Percentiles rank a stretch among this genome's conserved stretches.
Evolutionary conservation across 1,140 invertebrate genomes (phyloP).

Genomic region (Musca vetustissima): DNA sequence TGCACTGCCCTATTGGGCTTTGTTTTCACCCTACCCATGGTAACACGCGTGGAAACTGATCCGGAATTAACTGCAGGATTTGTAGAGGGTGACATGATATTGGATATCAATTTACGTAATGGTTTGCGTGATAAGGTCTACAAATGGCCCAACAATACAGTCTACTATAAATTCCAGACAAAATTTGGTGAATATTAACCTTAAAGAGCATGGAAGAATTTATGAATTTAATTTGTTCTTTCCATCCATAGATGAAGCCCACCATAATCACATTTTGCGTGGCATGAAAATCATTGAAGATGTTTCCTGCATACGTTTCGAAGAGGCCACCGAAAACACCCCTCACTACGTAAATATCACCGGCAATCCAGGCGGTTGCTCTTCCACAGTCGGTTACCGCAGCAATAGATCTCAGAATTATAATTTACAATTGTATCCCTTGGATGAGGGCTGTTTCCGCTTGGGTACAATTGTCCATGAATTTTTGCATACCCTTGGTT

Average conservation of each 20-base stretch:
- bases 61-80: constrained; percentile 39
- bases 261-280: constrained; percentile 5
- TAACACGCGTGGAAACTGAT: constrained; percentile 14
- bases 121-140: constrained; percentile 62
- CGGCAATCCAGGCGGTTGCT: constrained; percentile 54
- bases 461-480: constrained; percentile 68
- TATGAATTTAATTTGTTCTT: background rate
- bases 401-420: constrained; percentile 57
- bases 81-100: constrained; percentile 41
- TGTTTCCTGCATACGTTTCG: constrained; percentile 41
- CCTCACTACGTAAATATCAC: constrained; percentile 41
- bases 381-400: constrained; percentile 58
- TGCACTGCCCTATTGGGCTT: background rate
- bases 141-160: constrained; percentile 62
- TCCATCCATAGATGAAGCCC: constrained; percentile 6
- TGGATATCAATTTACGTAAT: constrained; percentile 52
- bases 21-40: background rate
- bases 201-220: too few relatives aligned
- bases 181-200: constrained; percentile 45
- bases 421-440: constrained; percentile 57
- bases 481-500: constrained; percentile 65
- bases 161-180: constrained; percentile 44
- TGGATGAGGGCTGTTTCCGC: constrained; percentile 59
- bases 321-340: constrained; percentile 37
- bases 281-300: constrained; percentile 46